Base-by-base conservation (phyloP, 2,113 vertebrate genomes). In the Gambusia holbrooki region DNA sequence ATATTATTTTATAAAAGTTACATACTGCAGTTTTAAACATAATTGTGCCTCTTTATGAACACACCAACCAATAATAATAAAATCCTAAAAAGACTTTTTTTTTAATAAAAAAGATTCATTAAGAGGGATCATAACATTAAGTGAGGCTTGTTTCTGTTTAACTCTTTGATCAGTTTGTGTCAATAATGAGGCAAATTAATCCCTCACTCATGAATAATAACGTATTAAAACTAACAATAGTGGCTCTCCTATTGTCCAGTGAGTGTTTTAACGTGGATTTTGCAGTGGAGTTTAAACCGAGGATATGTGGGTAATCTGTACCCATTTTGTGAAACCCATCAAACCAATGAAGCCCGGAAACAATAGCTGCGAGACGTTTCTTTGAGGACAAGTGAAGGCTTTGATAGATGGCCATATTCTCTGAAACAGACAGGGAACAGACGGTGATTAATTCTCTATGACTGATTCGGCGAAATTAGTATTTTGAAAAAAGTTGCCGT, bases 391-490 rank as follows among this genome's bases (percentile, higher is more conserved):
- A 90, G 81, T 12, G 17, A 86, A 76, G 79, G 69, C 71, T 88
- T 87, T 94, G 92, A 94, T 93, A 88, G 90, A 94, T 93, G 89
- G 82, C 40, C 30, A 13, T 80, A 88, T 94, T 89, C 81, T 90
- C 77, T 83, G 82, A 87, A 89, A 77, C 83, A 88, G 91, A 84
- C 89, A 91, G 83, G 35, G 51, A 90, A 84, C 88, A 89, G 87
- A 92, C 92, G 92, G 87, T 92, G 92, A 94, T 93, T 93, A 87
- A 93, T 94, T 92, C 83, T 90, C 84, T 62, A 85, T 76, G 80
- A 48, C 74, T 65, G 76, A 90, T 93, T 85, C 79, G 76, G 82
- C 45, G 69, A 80, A 90, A 89, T 86, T 82, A 71, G 66, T 74
- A 86, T 91, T 3, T 88, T 83, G 81, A 73, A 60, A 71, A 85